Evolutionary conservation across 2,888 invertebrate species (phyloP).

Genomic region (Aphrophora alni): DNA sequence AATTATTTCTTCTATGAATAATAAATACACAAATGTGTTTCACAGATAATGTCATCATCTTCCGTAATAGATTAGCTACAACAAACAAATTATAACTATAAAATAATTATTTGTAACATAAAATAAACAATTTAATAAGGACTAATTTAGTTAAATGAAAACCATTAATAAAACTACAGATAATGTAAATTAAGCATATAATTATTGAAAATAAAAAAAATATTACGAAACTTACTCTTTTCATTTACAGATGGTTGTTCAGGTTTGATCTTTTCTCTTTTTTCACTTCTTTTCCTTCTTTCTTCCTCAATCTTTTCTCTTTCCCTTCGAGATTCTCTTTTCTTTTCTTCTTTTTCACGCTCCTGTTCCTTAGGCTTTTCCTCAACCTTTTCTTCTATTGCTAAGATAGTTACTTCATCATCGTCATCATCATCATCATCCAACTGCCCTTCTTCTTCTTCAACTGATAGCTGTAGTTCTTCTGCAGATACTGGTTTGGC

Average conservation of each 20-base stretch:
- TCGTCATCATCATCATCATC: conserved; percentile 47
- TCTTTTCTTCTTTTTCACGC: conserved; percentile 19
- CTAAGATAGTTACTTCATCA: conserved; percentile 38
- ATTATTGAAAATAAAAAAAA: too few relatives aligned
- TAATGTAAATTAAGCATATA: too few relatives aligned
- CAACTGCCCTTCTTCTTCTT: conserved; percentile 57
- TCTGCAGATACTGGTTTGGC: conserved; percentile 59
- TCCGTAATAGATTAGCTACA: too few relatives aligned
- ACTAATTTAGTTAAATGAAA: too few relatives aligned
- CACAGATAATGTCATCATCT: too few relatives aligned
- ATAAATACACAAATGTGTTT: too few relatives aligned
- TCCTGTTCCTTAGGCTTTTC: conserved; percentile 23
- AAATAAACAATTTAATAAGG: too few relatives aligned
- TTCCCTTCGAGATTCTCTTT: conserved; percentile 30
- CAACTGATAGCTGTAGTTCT: conserved; percentile 58
- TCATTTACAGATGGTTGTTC: conserved; percentile 7
- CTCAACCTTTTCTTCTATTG: conserved; percentile 37
- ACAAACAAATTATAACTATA: too few relatives aligned
- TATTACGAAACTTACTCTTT: not conserved
- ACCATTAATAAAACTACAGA: too few relatives aligned
- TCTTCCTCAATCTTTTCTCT: conserved; percentile 32
- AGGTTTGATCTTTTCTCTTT: conserved; percentile 17
- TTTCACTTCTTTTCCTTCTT: conserved; percentile 35
- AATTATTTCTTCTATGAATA: too few relatives aligned
- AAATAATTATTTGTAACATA: too few relatives aligned